Base-by-base conservation (phyloP, 1,140 invertebrate genomes). In the Teleopsis dalmanni region DNA sequence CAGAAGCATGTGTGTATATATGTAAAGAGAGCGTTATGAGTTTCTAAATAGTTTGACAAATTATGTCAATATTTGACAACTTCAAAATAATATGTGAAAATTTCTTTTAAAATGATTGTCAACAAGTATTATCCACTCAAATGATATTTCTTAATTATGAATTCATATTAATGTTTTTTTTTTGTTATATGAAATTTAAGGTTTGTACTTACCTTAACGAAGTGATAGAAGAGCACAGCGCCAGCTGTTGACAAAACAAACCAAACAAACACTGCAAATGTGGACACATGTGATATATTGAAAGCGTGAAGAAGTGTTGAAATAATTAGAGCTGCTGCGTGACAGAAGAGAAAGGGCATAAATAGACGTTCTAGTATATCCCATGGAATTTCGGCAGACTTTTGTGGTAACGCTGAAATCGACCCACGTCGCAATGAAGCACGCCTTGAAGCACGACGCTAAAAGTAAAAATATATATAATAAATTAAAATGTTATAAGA, bases 201-300 rank as follows among this genome's bases (percentile, higher is more conserved):
- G n/a, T n/a, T n/a, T n/a, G n/a, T n/a, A 71, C 76, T 78, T 73
- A 87, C 85, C 81, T 87, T 85, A 33, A 88, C 74, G 67, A 87
- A 87, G 59, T 87, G 85, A 64, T 87, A 88, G 69, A 87, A 87
- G 62, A 86, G 76, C 3, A 87, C 81, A 2, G 79, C 79, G 9
- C 82, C 82, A 46, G 84, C 74, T 21, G 82, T 83, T 35, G 81
- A 76, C 34, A 81, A 72, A 19, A 84, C 72, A 56, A 87, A 83
- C 73, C 83, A 79, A 13, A 87, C 74, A 67, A 87, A 88, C 1
- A 88, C 73, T 2, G 83, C 80, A 59, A 87, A 83, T 47, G 83
- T 82, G 2, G 84, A 84, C 27, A 85, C 77, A 62, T 82, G 78
- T 31, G 83, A 85, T 52, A 87, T 80, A 50, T 80, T 77, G 35